Evolutionary conservation across 2,113 vertebrate genomes (phyloP), one percentile per base, ranked within the genome.

Genomic region (Caranx ignobilis): DNA sequence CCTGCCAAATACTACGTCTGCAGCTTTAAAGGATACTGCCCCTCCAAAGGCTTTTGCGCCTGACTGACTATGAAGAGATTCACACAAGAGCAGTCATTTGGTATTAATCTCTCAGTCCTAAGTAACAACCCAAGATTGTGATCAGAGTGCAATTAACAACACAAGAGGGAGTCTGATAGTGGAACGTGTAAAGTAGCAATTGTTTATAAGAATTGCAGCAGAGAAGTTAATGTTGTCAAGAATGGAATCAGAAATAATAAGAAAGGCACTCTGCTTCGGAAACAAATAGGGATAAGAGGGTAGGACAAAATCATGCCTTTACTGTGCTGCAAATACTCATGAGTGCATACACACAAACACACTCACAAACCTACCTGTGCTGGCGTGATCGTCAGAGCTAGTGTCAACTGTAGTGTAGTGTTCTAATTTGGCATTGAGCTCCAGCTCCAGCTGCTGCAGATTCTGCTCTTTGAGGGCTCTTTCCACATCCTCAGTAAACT

Each of bases 401-500:
- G 94, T 95, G 64, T 97, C 95, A 66, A 96, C 93, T 43, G 91
- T 93, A n/a, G 97, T 99, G 85, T 99, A 99, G 83, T 96, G 95
- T 32, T 97, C 96, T 77, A 99, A 87, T 88, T 99, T 99, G 73
- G 95, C 92, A 11, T 64, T 90, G 32, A 99, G 95, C 64, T 99
- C 96, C 43, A 95, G 67, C 81, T 97, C 97, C 83, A 98, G 90
- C 81, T 97, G 96, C 75, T 96, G 97, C 73, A 99, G 94, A 78
- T 75, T 96, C 62, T 95, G 95, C 4, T 92, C 92, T 83, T 92
- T 95, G 57, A 99, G 94, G 68, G 96, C 96, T 84, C 59, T 94
- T 94, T 99, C 98, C 87, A 97, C 94, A 86, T 98, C 97, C 92
- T 98, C 96, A 45, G 98, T 99, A 79, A 99, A 99, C 77, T 97